Conservation (phyloP, 2,797 vertebrate genomes). For the Cyprinodon diabolis region DNA sequence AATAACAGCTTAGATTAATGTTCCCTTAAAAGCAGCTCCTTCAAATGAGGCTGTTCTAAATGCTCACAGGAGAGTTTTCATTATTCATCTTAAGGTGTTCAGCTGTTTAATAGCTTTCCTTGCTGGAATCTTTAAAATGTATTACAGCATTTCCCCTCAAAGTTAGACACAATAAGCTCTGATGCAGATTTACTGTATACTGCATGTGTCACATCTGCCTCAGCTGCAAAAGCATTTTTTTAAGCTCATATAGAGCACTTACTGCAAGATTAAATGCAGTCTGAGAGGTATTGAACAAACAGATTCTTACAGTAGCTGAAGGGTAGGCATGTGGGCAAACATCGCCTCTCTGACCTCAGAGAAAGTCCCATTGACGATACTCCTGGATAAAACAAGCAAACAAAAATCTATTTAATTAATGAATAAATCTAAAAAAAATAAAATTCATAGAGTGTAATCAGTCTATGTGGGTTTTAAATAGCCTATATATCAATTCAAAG, state of each 20-base stretch:
- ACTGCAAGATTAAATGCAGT: not conserved
- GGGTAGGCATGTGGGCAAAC: constrained; percentile 93
- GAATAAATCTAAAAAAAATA: not conserved
- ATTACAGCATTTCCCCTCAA: not conserved
- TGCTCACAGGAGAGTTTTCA: constrained; percentile 8
- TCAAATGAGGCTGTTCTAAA: not conserved
- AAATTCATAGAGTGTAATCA: constrained; percentile 13
- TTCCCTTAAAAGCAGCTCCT: constrained; percentile 11
- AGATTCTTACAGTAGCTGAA: constrained; percentile 94
- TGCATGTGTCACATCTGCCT: not conserved
- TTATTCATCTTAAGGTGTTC: constrained; percentile 31
- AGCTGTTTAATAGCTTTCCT: constrained; percentile 11
- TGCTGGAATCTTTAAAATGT: not conserved
- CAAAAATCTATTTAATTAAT: constrained; percentile 4
- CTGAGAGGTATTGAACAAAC: not conserved
- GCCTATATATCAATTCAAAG: not conserved
- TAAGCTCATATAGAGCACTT: not conserved
- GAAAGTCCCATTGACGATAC: constrained; percentile 96
- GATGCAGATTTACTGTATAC: not conserved
- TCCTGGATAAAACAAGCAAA: constrained; percentile 77
- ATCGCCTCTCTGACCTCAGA: constrained; percentile 94
- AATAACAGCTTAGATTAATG: constrained; percentile 34
- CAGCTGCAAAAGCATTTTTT: not conserved
- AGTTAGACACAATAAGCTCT: constrained; percentile 9
- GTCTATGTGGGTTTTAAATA: not conserved